Conservation (phyloP, 2,797 vertebrate species). For the Lutjanus argentimaculatus region DNA sequence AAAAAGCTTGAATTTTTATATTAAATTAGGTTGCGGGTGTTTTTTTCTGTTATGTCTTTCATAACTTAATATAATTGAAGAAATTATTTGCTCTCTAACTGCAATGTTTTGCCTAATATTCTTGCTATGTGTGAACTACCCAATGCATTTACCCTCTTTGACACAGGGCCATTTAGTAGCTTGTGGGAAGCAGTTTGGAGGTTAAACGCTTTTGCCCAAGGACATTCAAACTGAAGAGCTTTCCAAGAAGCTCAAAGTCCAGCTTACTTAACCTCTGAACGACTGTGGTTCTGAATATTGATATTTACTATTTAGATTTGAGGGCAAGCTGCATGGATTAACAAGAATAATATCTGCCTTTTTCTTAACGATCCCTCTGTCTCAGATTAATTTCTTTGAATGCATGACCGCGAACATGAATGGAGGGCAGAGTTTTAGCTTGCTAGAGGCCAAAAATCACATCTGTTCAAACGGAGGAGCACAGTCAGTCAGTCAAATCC, state of each 20-base stretch:
- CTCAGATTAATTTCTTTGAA: constrained; percentile 39
- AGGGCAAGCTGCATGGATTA: constrained; percentile 19
- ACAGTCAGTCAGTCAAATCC: constrained; percentile 71
- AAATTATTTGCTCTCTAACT: not conserved
- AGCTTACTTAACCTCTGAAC: constrained; percentile 37
- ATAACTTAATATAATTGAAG: not conserved
- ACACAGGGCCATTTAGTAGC: constrained; percentile 18
- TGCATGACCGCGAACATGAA: constrained; percentile 41
- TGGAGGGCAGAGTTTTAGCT: constrained; percentile 41
- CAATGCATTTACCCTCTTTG: not conserved
- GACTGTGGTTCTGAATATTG: constrained; percentile 26
- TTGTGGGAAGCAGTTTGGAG: constrained; percentile 35
- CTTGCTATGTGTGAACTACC: not conserved
- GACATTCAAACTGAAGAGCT: constrained; percentile 9
- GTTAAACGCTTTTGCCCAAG: constrained; percentile 48
- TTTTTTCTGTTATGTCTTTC: not conserved
- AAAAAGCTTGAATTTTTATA: constrained; percentile 12
- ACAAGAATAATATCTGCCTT: constrained; percentile 24
- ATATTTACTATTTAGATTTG: constrained; percentile 44
- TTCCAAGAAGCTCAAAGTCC: constrained; percentile 28
- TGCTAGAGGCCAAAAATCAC: constrained; percentile 72
- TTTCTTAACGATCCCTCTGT: constrained; percentile 14
- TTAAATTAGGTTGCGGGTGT: not conserved
- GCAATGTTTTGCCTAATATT: not conserved
- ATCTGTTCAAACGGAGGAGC: constrained; percentile 65